Evolutionary conservation across 2,113 vertebrate genomes (phyloP), one percentile per base, ranked within the genome.

Genomic region (Psilopsiagon aymara): DNA sequence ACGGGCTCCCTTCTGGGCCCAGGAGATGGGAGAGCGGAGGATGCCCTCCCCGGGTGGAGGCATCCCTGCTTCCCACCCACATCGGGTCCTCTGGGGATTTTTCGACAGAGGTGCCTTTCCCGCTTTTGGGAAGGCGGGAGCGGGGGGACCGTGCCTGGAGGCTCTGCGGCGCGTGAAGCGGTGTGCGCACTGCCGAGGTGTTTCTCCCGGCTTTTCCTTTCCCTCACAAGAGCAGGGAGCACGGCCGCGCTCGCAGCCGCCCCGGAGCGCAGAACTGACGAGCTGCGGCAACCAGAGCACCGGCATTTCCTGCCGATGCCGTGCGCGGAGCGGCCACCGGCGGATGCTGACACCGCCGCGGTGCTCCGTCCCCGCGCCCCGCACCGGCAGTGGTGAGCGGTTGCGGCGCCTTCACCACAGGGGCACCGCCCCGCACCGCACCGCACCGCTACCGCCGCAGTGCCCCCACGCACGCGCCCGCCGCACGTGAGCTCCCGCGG

Each of bases 241-340:
- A 13, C 18, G 8, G 31, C 53, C 53, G 18, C 53, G 18, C 53
- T 12, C 29, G 31, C 55, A 57, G 55, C 31, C 8, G 19, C 55
- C 12, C 31, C 31, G 55, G 31, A 20, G 31, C 8, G 55, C 55
- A 21, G 20, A 11, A 28, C 79, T 35, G 21, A 52, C 62, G 35
- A 74, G 86, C 86, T 41, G 79, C 71, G 82, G 86, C 74, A 62
- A 29, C 59, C 88, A 35, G 43, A 51, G 84, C 77, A 5, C 17
- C 55, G 90, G 88, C 90, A 88, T 93, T 94, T 96, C 94, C 90
- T 95, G 95, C 88, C 81, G 12, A 4, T 2, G 52, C 80, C 21
- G 28, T 27, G 82, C 68, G 89, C 41, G 27, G 66, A 87, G 80
- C 86, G 19, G 60, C 60, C 47, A 46, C n/a, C 37, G 51, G 88